phyloP scores from a whole-genome alignment of 2,113 vertebrate genomes.

The Ophthalmolycus amberensis region DNA sequence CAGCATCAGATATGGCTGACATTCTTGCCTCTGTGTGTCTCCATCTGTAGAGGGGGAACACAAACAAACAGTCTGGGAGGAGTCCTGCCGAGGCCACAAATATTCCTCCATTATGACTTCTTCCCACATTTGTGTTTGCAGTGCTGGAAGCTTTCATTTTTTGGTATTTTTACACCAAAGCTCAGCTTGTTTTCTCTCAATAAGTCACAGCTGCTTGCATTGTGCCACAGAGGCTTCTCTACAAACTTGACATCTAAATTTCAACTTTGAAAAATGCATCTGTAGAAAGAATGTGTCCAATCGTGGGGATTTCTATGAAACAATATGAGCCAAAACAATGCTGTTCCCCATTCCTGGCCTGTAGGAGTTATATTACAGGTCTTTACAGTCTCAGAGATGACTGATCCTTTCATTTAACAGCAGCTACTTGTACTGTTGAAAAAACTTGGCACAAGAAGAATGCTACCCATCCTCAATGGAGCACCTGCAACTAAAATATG shows the following conservation, averaged over 20 bases:
- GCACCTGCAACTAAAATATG: constrained; percentile 74
- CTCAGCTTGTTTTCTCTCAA: constrained; percentile 46
- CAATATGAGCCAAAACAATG: background rate
- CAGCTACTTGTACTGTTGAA: constrained; percentile 56
- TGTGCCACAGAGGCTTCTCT: background rate
- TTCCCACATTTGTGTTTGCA: constrained; percentile 63
- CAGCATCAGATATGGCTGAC: constrained; percentile 75
- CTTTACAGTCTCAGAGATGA: constrained; percentile 46
- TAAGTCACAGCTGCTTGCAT: background rate
- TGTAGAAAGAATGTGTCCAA: background rate
- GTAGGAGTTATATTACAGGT: constrained; percentile 11
- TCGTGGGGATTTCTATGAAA: constrained; percentile 1
- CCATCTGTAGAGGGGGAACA: constrained; percentile 66
- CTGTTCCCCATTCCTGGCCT: constrained; percentile 18
- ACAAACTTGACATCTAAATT: constrained; percentile 6
- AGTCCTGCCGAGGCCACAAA: constrained; percentile 70
- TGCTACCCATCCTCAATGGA: constrained; percentile 65
- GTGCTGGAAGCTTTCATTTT: constrained; percentile 48
- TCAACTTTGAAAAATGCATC: background rate
- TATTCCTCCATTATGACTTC: constrained; percentile 68
- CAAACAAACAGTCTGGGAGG: constrained; percentile 79
- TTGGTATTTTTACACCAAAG: constrained; percentile 46
- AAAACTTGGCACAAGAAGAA: constrained; percentile 57
- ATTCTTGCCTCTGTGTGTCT: constrained; percentile 59
- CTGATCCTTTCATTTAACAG: constrained; percentile 65